Evolutionary conservation across 2,113 vertebrate genomes (phyloP), one percentile per base, ranked within the genome.

Genomic region (Triplophysa dalaica): DNA sequence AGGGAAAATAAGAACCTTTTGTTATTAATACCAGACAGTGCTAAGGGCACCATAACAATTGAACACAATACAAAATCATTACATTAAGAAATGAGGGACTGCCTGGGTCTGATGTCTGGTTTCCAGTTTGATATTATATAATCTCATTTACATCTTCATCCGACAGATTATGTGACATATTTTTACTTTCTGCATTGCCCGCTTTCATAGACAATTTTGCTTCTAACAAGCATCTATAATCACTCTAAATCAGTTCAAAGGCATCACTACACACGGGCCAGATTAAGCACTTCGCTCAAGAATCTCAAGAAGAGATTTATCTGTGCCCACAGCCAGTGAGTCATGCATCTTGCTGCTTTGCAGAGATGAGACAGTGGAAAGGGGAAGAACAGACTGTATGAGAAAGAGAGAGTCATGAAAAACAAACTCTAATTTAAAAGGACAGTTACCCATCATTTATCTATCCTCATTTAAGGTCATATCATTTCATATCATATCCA

Each of bases 191-290:
- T 19, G 50, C 33, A 45, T 21, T 60, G 21, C 48, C 82, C 67
- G 63, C 21, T 72, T 29, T 79, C 72, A 45, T 0, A 52, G 16
- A 64, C 64, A 29, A 29, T 29, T 29, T 38, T 56, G 50, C 66
- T 70, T 79, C 75, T 78, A 80, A 80, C 70, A 41, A 61, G 60
- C 48, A 68, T 50, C 76, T 76, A 50, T 76, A 81, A 84, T 86
- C 17, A 87, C 72, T 80, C 70, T 72, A 61, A 84, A 84, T 80
- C 12, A 43, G 65, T 76, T 84, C 74, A 70, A 82, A 70, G 75
- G 66, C 33, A 77, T 75, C 10, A 68, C 78, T 60, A 80, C 58
- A 65, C 82, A 85, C 60, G 22, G 73, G 19, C 74, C 76, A 72
- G 65, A 77, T 74, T 73, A 75, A 41, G 73, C 48, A 38, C 33